Evolutionary conservation across 2,797 vertebrate species (phyloP).

Genomic region (Meriones psammophilus): DNA sequence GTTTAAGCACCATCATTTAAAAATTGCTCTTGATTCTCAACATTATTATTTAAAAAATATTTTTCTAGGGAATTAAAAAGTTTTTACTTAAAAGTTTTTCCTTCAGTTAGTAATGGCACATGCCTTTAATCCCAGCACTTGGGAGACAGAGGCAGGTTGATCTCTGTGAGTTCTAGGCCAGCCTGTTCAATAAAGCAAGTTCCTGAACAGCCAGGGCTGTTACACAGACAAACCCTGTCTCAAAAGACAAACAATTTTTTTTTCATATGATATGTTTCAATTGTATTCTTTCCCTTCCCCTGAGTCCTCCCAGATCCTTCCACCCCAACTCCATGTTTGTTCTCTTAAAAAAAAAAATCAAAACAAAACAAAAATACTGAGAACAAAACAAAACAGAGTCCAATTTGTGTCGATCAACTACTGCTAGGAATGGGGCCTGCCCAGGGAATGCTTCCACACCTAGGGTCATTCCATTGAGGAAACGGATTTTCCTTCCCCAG

Average conservation of each 20-base stretch:
- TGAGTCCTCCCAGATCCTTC: neutral
- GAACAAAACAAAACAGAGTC: neutral
- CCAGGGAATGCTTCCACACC: neutral
- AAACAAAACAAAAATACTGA: neutral
- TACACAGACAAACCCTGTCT: neutral
- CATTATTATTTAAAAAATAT: neutral
- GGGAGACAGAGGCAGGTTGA: neutral
- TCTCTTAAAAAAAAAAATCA: neutral
- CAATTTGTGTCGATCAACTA: neutral
- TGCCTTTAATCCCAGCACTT: neutral
- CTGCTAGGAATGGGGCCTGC: no score
- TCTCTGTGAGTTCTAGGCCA: neutral
- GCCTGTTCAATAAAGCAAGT: neutral
- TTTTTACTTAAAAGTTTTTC: neutral
- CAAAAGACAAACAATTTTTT: neutral
- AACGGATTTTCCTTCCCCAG: neutral
- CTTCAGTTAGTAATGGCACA: neutral
- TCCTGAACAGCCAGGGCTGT: neutral
- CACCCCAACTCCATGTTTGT: neutral
- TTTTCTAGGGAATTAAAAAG: neutral
- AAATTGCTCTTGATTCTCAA: neutral
- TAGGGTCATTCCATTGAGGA: neutral
- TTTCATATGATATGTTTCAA: neutral
- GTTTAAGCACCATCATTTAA: accelerated
- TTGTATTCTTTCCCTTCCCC: neutral